Evolutionary conservation across 1,140 invertebrate species (phyloP).

Genomic region (Streblospio benedicti): DNA sequence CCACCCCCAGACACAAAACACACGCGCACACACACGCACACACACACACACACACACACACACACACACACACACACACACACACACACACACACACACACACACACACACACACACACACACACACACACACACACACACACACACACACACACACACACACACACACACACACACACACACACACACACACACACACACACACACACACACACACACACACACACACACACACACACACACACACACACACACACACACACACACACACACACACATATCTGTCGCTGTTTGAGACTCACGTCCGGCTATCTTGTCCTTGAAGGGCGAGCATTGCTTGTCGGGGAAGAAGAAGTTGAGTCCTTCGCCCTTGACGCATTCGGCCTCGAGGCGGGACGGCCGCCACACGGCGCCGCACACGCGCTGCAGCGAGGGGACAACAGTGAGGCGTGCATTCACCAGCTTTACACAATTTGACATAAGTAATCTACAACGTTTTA

Average conservation of each 20-base stretch:
- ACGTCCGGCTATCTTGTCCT: constrained; percentile 1
- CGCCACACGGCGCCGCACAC: constrained; percentile 1
- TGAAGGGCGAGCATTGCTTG: constrained; percentile 3
- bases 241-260: constrained; percentile 11
- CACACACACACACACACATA: constrained; percentile 9
- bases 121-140: too few relatives aligned
- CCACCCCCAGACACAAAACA: too few relatives aligned
- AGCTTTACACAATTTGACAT: too few relatives aligned
- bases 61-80: neutral
- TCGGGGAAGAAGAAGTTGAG: constrained; percentile 26
- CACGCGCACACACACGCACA: constrained; percentile 1
- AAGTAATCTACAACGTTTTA: too few relatives aligned
- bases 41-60: constrained; percentile 1
- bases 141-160: too few relatives aligned
- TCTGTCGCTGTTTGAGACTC: constrained; percentile 9
- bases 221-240: constrained; percentile 4
- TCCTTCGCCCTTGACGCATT: constrained; percentile 50
- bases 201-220: neutral
- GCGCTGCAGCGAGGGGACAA: neutral
- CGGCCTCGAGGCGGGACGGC: constrained; percentile 31
- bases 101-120: too few relatives aligned
- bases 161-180: too few relatives aligned
- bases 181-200: constrained; percentile 2
- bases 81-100: neutral
- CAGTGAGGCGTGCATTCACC: too few relatives aligned